Percentiles rank a stretch among this genome's conserved stretches.
Evolutionary conservation across 2,797 vertebrate species (phyloP).

Genomic region (Notoglanidium macrostoma): DNA sequence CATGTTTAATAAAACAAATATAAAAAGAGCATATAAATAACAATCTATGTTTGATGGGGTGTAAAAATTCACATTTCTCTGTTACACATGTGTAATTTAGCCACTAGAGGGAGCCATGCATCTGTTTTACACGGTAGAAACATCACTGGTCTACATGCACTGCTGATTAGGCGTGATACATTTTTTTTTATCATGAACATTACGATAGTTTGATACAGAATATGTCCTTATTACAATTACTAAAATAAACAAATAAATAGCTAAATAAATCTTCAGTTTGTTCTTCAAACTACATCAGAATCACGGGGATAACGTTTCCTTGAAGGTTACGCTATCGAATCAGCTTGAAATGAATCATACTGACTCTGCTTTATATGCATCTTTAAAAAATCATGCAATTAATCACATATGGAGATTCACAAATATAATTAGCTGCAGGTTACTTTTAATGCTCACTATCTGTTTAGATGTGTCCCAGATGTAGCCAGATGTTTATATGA

Average conservation of each 20-base stretch:
- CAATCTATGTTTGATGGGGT: not conserved
- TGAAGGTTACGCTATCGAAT: not conserved
- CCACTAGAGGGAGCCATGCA: constrained; percentile 32
- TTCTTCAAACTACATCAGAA: not conserved
- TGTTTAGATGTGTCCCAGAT: constrained; percentile 34
- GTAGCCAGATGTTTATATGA: constrained; percentile 28
- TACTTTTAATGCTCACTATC: constrained; percentile 34
- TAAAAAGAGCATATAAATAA: not conserved
- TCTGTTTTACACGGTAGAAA: not conserved
- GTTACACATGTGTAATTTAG: no score
- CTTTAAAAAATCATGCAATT: not conserved
- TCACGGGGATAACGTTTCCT: not conserved
- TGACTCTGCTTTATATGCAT: not conserved
- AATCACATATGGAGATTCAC: not conserved
- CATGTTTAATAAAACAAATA: not conserved
- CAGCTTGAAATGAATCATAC: not conserved
- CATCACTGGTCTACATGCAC: not conserved
- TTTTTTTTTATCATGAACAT: no score
- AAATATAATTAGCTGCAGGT: not conserved
- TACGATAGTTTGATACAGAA: not conserved
- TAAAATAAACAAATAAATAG: not conserved
- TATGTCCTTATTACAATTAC: not conserved
- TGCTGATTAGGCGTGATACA: not conserved
- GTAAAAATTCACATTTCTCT: accelerated
- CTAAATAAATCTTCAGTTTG: not conserved